These are phyloP conservation scores for Lepas anatifera DNA, from an alignment of 2,888 invertebrate genomes.

Conservation along the genomic window DNA sequence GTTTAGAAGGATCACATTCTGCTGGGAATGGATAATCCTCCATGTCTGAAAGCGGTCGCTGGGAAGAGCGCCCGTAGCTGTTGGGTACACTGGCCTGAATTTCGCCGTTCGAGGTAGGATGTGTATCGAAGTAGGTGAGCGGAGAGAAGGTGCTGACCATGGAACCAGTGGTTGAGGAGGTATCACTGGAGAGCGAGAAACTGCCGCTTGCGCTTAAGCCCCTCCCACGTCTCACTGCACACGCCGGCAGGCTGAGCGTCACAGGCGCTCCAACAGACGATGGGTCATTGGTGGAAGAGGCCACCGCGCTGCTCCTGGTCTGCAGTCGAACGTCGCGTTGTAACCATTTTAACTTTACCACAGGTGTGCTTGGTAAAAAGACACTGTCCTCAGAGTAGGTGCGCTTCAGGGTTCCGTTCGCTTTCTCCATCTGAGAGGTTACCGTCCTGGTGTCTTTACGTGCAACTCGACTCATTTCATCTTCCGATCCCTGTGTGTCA, in stretches of 20 bases:
- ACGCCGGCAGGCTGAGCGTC: too few relatives aligned
- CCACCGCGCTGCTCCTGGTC: background rate
- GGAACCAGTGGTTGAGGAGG: background rate
- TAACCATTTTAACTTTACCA: too few relatives aligned
- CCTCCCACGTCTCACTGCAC: background rate
- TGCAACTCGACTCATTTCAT: too few relatives aligned
- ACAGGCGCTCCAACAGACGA: too few relatives aligned
- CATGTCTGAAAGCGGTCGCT: background rate
- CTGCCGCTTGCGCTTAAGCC: background rate
- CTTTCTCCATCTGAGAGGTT: too few relatives aligned
- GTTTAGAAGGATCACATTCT: background rate
- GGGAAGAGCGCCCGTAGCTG: background rate
- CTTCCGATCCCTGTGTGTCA: background rate
- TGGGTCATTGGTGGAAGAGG: background rate
- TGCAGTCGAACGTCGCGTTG: too few relatives aligned
- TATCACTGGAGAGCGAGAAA: background rate
- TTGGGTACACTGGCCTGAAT: background rate
- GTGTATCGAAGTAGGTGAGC: background rate
- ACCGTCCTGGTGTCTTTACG: too few relatives aligned
- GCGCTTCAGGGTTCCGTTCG: background rate
- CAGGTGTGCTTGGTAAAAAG: background rate
- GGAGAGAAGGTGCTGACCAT: background rate
- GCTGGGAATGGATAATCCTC: background rate
- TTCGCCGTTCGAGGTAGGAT: background rate
- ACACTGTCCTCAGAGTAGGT: background rate